These are phyloP conservation scores for Chelon labrosus DNA, from an alignment of 2,797 vertebrate species.

Conservation along the genomic window DNA sequence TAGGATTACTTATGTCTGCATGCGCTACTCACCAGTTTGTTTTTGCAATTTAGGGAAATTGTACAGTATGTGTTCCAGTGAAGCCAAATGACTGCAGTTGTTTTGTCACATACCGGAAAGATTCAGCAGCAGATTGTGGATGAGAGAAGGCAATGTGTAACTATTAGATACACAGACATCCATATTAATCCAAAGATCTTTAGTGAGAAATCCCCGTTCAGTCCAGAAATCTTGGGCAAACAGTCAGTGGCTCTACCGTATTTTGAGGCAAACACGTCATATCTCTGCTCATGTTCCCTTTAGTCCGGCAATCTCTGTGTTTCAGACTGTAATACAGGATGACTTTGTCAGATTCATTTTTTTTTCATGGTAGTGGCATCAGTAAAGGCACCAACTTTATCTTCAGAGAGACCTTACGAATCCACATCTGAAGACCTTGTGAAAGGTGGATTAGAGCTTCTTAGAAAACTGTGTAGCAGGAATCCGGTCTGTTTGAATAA, in stretches of 20 bases:
- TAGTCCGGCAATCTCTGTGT: constrained; percentile 2
- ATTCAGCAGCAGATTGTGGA: constrained; percentile 34
- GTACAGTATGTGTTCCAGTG: background rate
- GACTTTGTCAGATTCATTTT: background rate
- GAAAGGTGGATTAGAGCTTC: background rate
- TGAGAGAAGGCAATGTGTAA: constrained; percentile 33
- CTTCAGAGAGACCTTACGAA: background rate
- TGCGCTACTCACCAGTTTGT: constrained; percentile 33
- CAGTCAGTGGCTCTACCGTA: constrained; percentile 22
- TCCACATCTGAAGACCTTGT: background rate
- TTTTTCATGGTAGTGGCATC: constrained; percentile 12
- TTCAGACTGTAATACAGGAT: constrained; percentile 8
- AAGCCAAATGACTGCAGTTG: constrained; percentile 23
- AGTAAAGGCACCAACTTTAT: background rate
- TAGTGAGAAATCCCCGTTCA: constrained; percentile 37
- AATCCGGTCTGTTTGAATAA: background rate
- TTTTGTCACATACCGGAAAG: constrained; percentile 6
- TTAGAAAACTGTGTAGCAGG: background rate
- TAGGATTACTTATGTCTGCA: constrained; percentile 39
- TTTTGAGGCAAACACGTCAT: constrained; percentile 28
- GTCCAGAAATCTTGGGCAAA: constrained; percentile 41
- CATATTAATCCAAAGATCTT: constrained; percentile 52
- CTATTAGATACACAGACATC: constrained; percentile 32
- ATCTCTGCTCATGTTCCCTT: constrained; percentile 6
- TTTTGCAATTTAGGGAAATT: constrained; percentile 14